phyloP scores from a whole-genome alignment of 2,113 vertebrate species.

The Porphyrio hochstetteri region DNA sequence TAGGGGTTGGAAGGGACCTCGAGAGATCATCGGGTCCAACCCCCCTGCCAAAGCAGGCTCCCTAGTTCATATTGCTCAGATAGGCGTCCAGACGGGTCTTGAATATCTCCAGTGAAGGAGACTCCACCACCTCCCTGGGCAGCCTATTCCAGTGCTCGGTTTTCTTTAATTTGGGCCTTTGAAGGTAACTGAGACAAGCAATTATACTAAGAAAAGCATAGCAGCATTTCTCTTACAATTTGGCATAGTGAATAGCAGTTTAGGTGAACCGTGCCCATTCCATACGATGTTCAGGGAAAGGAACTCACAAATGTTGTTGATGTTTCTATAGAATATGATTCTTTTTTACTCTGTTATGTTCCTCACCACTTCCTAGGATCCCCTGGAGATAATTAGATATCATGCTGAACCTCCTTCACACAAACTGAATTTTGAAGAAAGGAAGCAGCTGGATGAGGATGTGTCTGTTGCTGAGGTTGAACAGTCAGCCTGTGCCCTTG shows the following conservation, averaged over 20 bases:
- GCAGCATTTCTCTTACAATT: not conserved
- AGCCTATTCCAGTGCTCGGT: too few relatives aligned
- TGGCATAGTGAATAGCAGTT: not conserved
- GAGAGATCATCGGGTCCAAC: too few relatives aligned
- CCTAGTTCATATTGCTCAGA: too few relatives aligned
- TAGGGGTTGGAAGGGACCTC: too few relatives aligned
- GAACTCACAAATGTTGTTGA: not conserved
- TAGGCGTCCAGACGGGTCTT: too few relatives aligned
- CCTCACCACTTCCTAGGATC: slow-evolving; percentile 32
- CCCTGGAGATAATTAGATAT: slow-evolving; percentile 47
- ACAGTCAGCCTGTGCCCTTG: slow-evolving; percentile 50
- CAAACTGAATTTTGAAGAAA: slow-evolving; percentile 54
- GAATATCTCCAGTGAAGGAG: too few relatives aligned
- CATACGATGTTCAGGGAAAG: not conserved
- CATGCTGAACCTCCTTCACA: slow-evolving; percentile 31
- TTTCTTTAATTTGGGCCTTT: not conserved
- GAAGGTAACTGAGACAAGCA: not conserved
- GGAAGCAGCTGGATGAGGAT: slow-evolving; percentile 43
- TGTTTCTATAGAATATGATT: not conserved
- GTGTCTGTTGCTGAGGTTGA: slow-evolving; percentile 34
- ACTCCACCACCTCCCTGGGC: too few relatives aligned
- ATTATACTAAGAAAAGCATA: not conserved
- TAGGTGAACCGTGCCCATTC: not conserved
- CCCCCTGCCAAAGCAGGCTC: too few relatives aligned
- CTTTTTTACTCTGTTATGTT: slow-evolving; percentile 19